Conservation (phyloP, 2,797 vertebrate species). For the Lemur catta region DNA sequence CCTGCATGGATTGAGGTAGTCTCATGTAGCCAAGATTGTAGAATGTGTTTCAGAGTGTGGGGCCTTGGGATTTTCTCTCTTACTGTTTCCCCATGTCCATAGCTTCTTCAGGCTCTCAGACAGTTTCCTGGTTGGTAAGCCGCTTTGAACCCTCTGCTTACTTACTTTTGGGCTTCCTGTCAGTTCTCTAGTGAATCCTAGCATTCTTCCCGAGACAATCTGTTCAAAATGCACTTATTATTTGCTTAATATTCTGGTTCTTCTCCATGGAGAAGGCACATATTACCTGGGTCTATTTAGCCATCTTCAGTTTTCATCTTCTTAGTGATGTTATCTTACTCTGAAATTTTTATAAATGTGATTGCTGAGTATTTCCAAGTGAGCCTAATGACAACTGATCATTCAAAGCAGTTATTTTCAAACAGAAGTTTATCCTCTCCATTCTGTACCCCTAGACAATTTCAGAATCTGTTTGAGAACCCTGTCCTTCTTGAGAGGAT, state of each 20-base stretch:
- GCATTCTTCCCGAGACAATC: background rate
- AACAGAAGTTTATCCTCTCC: background rate
- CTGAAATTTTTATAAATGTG: background rate
- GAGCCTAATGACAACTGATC: background rate
- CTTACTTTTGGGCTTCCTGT: background rate
- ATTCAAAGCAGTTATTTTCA: background rate
- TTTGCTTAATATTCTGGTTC: background rate
- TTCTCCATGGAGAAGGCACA: background rate
- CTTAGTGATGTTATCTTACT: background rate
- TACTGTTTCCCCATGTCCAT: background rate
- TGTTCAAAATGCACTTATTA: background rate
- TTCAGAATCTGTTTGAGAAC: background rate
- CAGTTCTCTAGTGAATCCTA: background rate
- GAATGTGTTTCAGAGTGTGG: background rate
- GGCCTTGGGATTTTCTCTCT: background rate
- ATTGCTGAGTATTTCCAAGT: conserved; percentile 10
- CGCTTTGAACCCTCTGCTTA: background rate
- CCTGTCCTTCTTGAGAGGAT: background rate
- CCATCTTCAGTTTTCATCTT: background rate
- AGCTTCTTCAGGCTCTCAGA: background rate
- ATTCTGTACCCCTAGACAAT: background rate
- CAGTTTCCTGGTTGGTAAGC: no score
- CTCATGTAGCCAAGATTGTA: background rate
- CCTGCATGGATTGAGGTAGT: background rate
- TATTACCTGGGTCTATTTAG: background rate